A percentile compares a stretch with the other conserved stretches of the same genome.
Conservation (phyloP, 2,888 invertebrate species). For the Eupithecia vulgata region DNA sequence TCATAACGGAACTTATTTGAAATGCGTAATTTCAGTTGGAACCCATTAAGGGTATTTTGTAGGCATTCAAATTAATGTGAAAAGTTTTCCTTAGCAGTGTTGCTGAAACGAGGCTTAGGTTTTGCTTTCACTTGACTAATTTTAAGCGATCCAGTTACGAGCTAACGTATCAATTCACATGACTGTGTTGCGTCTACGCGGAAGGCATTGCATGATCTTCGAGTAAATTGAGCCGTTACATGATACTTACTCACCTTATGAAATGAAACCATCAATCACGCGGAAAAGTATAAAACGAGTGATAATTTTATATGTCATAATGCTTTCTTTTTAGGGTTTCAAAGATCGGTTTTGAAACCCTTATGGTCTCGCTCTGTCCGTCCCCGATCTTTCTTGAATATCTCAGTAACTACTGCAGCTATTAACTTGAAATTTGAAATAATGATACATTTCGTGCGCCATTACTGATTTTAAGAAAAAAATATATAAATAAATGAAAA, state of each 20-base stretch:
- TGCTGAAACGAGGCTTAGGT: conserved; percentile 20
- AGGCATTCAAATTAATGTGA: conserved; percentile 23
- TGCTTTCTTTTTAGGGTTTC: neutral
- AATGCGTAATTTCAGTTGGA: conserved; percentile 22
- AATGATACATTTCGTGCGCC: no score
- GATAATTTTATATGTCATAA: neutral
- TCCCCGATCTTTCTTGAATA: no score
- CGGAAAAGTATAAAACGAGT: neutral
- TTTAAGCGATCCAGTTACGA: conserved; percentile 28
- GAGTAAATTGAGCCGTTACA: conserved; percentile 27
- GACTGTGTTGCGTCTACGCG: conserved; percentile 30
- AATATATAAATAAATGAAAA: no score
- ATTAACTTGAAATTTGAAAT: no score
- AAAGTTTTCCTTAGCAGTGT: conserved; percentile 24
- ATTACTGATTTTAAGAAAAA: no score
- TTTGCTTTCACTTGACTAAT: conserved; percentile 29
- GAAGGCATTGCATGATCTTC: conserved; percentile 31
- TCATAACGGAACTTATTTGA: conserved; percentile 24
- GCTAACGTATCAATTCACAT: conserved; percentile 20
- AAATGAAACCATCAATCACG: neutral
- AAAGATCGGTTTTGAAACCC: no score
- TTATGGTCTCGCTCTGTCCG: no score
- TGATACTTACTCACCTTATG: neutral
- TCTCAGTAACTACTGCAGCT: no score
- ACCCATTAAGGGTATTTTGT: conserved; percentile 25